phyloP scores from a whole-genome alignment of 2,888 invertebrate species.

The Macrophya alboannulata region DNA sequence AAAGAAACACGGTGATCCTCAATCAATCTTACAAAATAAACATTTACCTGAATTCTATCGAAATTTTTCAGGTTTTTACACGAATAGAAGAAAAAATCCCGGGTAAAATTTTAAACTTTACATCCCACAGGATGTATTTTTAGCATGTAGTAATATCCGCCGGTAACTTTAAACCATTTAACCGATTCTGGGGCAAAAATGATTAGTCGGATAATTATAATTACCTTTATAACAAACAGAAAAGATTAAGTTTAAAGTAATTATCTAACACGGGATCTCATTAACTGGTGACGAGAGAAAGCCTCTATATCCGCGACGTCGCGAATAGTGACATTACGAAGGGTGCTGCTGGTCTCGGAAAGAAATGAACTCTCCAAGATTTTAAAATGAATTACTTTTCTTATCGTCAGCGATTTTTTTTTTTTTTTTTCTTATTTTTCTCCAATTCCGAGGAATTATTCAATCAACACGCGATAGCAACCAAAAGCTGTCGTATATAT shows the following conservation, averaged over 20 bases:
- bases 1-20: background rate
- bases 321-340: background rate
- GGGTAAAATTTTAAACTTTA: background rate
- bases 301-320: background rate
- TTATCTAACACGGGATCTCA: background rate
- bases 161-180: background rate
- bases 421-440: background rate
- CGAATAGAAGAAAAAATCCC: background rate
- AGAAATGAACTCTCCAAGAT: slow-evolving; percentile 1
- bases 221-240: background rate
- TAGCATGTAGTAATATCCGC: background rate
- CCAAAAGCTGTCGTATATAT: background rate
- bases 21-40: slow-evolving; percentile 1
- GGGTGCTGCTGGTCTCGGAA: background rate
- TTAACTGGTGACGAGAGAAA: background rate
- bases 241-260: background rate
- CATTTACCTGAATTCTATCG: background rate
- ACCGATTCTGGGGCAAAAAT: background rate
- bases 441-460: background rate
- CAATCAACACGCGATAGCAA: background rate
- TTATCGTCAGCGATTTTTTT: background rate
- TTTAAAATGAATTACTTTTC: background rate
- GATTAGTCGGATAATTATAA: background rate
- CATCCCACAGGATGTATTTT: slow-evolving; percentile 1
- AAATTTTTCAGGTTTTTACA: background rate